These are phyloP conservation scores for Agrochola lychnidis DNA, from an alignment of 2,888 invertebrate species.

Conservation along the genomic window DNA sequence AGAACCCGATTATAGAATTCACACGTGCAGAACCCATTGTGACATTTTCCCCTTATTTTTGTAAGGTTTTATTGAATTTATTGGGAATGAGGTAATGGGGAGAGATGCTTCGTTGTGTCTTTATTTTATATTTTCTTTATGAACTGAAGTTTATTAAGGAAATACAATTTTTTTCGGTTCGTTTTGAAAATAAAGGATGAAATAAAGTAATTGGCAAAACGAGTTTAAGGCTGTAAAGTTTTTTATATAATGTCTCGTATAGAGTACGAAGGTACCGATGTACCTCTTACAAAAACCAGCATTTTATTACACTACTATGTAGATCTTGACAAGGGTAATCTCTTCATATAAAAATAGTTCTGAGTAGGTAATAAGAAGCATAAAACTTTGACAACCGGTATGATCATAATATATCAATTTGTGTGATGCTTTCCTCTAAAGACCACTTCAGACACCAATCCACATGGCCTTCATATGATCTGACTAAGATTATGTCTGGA, in stretches of 20 bases:
- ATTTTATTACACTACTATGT: no score
- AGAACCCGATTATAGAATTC: conserved; percentile 67
- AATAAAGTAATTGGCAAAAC: background rate
- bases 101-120: conserved; percentile 30
- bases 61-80: conserved; percentile 64
- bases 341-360: background rate
- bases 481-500: no score
- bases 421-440: no score
- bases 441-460: no score
- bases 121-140: conserved; percentile 47
- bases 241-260: background rate
- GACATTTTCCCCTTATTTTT: conserved; percentile 47
- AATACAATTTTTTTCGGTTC: conserved; percentile 20
- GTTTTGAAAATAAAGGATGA: background rate
- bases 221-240: background rate
- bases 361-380: background rate
- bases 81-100: conserved; percentile 51
- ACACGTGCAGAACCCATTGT: conserved; percentile 58
- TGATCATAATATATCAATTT: background rate
- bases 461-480: no score
- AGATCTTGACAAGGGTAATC: background rate
- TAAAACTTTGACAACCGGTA: background rate
- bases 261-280: background rate
- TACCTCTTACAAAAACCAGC: background rate
- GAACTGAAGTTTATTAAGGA: conserved; percentile 41